phyloP scores from a whole-genome alignment of 2,888 invertebrate genomes.

The Lepeophtheirus nordmannii region DNA sequence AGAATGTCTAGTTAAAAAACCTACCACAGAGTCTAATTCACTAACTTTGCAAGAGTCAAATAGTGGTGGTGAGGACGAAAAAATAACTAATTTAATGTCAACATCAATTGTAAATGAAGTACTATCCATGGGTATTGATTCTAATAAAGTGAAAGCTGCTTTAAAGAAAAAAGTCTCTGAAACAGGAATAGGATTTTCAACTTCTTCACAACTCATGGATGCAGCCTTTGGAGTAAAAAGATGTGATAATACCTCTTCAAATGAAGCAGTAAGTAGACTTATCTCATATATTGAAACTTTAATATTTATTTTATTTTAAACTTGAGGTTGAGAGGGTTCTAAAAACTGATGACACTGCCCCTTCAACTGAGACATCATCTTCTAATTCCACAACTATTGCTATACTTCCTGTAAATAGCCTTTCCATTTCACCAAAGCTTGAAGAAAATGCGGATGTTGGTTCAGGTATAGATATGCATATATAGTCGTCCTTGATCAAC shows the following conservation, averaged over 20 bases:
- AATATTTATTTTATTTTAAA: not conserved
- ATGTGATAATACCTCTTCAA: not conserved
- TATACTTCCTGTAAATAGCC: not conserved
- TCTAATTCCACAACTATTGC: not conserved
- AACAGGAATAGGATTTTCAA: slow-evolving; percentile 28
- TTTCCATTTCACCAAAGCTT: not conserved
- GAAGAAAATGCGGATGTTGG: no score
- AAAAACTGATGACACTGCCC: not conserved
- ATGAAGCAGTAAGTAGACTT: not conserved
- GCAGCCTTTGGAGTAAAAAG: slow-evolving; percentile 17
- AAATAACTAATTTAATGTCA: slow-evolving; percentile 10
- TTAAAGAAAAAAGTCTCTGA: slow-evolving; percentile 26
- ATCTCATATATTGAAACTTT: not conserved
- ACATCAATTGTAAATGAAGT: slow-evolving; percentile 12
- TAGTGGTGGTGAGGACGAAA: slow-evolving; percentile 24
- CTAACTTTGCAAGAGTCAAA: slow-evolving; percentile 32
- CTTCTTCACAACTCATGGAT: slow-evolving; percentile 25
- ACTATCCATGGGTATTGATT: slow-evolving; percentile 21
- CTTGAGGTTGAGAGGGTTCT: no score
- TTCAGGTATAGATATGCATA: no score
- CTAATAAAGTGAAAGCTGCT: slow-evolving; percentile 25
- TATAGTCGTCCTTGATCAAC: no score
- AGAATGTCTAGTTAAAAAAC: slow-evolving; percentile 41
- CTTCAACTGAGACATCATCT: no score
- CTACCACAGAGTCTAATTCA: slow-evolving; percentile 31